Base-by-base conservation (phyloP, 2,797 vertebrate genomes). In the Sebastes hubbsi region DNA sequence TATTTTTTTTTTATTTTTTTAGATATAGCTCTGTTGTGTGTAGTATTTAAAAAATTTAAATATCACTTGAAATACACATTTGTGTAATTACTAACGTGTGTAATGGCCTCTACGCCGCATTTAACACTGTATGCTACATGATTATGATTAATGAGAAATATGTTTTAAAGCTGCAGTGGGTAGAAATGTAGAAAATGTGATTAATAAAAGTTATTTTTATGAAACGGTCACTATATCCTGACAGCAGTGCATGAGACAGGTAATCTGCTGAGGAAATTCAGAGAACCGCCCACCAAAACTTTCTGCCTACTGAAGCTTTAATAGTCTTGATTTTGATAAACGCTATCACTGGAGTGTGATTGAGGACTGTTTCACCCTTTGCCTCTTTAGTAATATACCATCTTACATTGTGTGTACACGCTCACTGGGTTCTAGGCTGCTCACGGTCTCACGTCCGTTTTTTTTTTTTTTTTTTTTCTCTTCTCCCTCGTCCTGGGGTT, bases 401-500 rank as follows among this genome's bases (percentile, higher is more conserved):
- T 7, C 38, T 75, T 5, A 46, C 72, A 56, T 59, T 62, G 42
- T 62, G 11, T 71, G 22, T 69, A 25, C 25, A 72, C 52, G 71
- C 64, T 82, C 64, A 62, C 59, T 61, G 59, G 46, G 14, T 78
- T 84, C 71, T 80, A 16, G 32, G 73, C 72, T 81, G 66, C 75
- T 92, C 88, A 89, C 76, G 2, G 25, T 89, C 88, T 90, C 86
- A 88, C 74, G 27, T 25, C 55, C 24, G 60, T 52, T 52, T 52
- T 52, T 63, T 67, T 25, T 52, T 52, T 52, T 63, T 67, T 25
- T 27, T 25, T 58, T 70, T 73, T 61, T 75, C 78, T 89, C 80
- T 86, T 72, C 76, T 75, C 78, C 72, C 82, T 82, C 29, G 9
- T 90, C 52, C 82, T 72, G 92, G 87, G 90, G 75, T 77, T 70